A percentile compares a stretch with the other conserved stretches of the same genome.
Evolutionary conservation across 1,140 invertebrate genomes (phyloP).

Genomic region (Drosophila triauraria): DNA sequence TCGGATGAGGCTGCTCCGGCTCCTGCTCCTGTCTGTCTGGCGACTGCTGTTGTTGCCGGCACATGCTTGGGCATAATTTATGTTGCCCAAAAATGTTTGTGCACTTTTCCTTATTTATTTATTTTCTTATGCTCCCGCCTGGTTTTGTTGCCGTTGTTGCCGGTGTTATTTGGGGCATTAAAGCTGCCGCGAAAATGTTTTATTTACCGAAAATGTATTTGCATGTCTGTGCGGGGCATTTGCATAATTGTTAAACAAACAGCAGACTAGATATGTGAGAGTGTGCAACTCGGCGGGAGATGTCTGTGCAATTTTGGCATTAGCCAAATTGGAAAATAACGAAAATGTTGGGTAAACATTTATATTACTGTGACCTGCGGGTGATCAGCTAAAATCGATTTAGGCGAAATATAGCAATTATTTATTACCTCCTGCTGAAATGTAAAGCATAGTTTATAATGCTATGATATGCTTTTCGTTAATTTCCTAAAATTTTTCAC

Average conservation of each 20-base stretch:
- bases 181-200: conserved; percentile 48
- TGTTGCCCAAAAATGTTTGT: conserved; percentile 55
- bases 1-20: conserved; percentile 1
- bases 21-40: conserved; percentile 19
- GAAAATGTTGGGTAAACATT: neutral
- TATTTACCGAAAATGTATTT: conserved; percentile 64
- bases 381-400: neutral
- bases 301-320: conserved; percentile 16
- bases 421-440: neutral
- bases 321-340: conserved; percentile 35
- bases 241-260: conserved; percentile 66
- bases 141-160: conserved; percentile 37
- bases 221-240: conserved; percentile 60
- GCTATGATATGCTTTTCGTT: too few relatives aligned
- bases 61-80: conserved; percentile 76
- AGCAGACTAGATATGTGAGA: conserved; percentile 10
- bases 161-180: conserved; percentile 44
- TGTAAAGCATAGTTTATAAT: too few relatives aligned
- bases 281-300: conserved; percentile 33
- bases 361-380: neutral
- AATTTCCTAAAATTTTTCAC: neutral
- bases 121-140: conserved; percentile 42
- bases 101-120: conserved; percentile 38
- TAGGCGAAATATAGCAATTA: accelerated
- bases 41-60: conserved; percentile 46